phyloP scores from a whole-genome alignment of 2,888 invertebrate species.

The Nomada ferruginata region DNA sequence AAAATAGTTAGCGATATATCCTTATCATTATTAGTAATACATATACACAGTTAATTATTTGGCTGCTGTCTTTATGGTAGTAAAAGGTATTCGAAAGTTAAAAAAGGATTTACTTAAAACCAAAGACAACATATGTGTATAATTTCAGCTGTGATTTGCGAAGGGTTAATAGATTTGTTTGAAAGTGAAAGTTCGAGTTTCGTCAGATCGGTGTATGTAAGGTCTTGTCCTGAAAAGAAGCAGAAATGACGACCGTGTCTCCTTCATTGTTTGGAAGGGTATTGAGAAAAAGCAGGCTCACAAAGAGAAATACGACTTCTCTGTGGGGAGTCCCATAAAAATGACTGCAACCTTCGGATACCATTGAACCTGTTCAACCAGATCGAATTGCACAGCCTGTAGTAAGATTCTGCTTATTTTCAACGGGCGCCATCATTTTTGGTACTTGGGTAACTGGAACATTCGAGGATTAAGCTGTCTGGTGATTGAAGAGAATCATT shows the following conservation, averaged over 20 bases:
- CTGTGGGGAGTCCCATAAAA: conserved; percentile 53
- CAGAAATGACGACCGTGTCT: conserved; percentile 8
- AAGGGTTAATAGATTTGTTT: conserved; percentile 1
- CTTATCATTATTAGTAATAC: too few relatives aligned
- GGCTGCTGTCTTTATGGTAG: too few relatives aligned
- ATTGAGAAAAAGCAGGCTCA: conserved; percentile 33
- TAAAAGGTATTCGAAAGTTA: too few relatives aligned
- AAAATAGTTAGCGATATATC: too few relatives aligned
- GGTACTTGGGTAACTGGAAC: background rate
- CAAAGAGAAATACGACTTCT: conserved; percentile 38
- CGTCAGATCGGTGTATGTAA: background rate
- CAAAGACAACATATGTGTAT: too few relatives aligned
- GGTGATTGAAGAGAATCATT: background rate
- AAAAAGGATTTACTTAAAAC: too few relatives aligned
- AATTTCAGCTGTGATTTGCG: too few relatives aligned
- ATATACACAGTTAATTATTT: too few relatives aligned
- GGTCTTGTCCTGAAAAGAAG: conserved; percentile 9
- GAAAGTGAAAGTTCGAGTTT: conserved; percentile 27
- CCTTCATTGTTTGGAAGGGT: conserved; percentile 37
- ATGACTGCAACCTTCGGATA: conserved; percentile 54
- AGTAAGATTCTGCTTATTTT: conserved; percentile 36
- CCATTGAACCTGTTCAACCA: conserved; percentile 63
- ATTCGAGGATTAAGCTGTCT: background rate
- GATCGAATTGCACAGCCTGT: conserved; percentile 51
- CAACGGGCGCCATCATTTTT: conserved; percentile 18